Evolutionary conservation across 2,113 vertebrate genomes (phyloP).

Genomic region (Cygnus buccinator): DNA sequence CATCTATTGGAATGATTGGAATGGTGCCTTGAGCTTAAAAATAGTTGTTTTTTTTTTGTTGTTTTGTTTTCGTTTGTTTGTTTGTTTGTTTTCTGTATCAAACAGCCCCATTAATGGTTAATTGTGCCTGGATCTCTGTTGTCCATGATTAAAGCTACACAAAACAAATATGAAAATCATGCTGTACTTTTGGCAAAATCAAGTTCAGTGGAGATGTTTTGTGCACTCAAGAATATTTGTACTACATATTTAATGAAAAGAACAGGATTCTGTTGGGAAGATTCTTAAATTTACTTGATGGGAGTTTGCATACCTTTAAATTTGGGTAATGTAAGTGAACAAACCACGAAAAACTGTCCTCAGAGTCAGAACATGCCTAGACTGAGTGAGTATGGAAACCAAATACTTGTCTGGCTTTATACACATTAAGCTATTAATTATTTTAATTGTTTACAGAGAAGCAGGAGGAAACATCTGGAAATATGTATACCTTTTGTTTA

Average conservation of each 20-base stretch:
- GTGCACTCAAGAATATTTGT: background rate
- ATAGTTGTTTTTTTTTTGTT: background rate
- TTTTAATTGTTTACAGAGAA: constrained; percentile 7
- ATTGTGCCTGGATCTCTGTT: background rate
- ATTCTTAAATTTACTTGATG: background rate
- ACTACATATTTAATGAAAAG: background rate
- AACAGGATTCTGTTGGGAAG: background rate
- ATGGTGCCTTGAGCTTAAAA: background rate
- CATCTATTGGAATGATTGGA: background rate
- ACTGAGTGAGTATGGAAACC: background rate
- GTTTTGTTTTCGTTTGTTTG: background rate
- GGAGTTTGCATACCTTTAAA: background rate
- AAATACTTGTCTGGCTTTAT: constrained; percentile 32
- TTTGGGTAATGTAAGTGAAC: constrained; percentile 26
- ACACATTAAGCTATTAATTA: constrained; percentile 19
- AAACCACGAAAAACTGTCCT: background rate
- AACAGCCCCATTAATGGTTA: background rate
- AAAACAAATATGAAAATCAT: background rate
- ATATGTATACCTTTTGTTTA: background rate
- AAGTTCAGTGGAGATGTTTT: background rate
- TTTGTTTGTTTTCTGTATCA: background rate
- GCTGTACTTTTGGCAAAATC: background rate
- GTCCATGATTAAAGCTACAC: background rate
- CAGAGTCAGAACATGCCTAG: background rate
- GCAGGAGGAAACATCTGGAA: background rate